Evolutionary conservation across 2,113 vertebrate species (phyloP).

Genomic region (Cettia cetti): DNA sequence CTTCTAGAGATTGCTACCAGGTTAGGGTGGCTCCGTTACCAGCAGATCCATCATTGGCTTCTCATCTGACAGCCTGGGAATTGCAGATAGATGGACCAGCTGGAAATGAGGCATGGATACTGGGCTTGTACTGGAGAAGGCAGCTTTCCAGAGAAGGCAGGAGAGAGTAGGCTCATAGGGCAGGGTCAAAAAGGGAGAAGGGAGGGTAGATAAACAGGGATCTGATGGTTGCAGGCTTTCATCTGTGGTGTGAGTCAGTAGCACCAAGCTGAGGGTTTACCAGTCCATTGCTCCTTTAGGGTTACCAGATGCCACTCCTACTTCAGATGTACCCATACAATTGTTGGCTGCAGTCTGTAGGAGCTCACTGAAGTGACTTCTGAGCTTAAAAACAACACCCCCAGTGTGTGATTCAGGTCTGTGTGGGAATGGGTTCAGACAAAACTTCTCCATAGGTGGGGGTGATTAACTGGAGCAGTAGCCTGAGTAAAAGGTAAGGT

Average conservation of each 20-base stretch:
- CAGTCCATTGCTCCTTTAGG: neutral
- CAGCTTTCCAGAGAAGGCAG: neutral
- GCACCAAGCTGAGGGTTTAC: neutral
- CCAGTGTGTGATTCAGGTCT: neutral
- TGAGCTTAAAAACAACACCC: neutral
- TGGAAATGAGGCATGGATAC: neutral
- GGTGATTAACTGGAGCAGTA: neutral
- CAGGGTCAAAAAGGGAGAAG: neutral
- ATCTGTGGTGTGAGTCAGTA: neutral
- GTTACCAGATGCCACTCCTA: neutral
- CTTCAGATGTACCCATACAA: neutral
- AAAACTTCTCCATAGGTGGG: neutral
- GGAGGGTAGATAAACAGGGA: neutral
- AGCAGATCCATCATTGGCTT: neutral
- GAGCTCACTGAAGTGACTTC: neutral
- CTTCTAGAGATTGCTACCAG: neutral
- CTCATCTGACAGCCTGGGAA: neutral
- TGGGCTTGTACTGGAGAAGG: neutral
- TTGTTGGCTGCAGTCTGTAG: neutral
- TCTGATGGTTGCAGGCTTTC: neutral
- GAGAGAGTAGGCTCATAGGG: neutral
- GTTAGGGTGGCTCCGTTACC: neutral
- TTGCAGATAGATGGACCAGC: neutral
- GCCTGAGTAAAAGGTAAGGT: neutral
- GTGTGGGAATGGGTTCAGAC: neutral